These are phyloP conservation scores for Scopus umbretta DNA, from an alignment of 2,113 vertebrate species.

Conservation along the genomic window DNA sequence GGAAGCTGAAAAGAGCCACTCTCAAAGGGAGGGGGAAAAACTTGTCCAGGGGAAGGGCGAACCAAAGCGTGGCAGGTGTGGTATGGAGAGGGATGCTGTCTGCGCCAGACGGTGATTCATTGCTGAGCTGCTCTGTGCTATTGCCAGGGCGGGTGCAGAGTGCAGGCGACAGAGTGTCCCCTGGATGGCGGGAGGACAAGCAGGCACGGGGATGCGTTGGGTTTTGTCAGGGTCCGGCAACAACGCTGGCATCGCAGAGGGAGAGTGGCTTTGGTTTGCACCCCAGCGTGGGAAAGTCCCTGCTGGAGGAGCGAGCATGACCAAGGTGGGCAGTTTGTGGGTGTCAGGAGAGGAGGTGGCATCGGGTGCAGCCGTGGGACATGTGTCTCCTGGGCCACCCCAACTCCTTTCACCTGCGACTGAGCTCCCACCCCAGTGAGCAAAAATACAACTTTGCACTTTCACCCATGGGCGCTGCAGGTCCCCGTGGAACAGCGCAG, in stretches of 20 bases:
- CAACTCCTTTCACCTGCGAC: too few species aligned
- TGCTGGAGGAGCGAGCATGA: not conserved
- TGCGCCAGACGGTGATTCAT: slow-evolving; percentile 30
- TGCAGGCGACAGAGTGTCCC: not conserved
- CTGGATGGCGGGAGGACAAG: not conserved
- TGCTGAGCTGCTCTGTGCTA: not conserved
- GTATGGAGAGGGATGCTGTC: slow-evolving; percentile 65
- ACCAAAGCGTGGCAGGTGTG: slow-evolving; percentile 79
- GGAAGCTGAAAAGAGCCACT: slow-evolving; percentile 71
- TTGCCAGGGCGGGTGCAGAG: rapidly evolving
- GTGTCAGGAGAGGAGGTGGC: not conserved
- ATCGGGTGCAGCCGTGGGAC: rapidly evolving
- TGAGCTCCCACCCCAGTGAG: not conserved
- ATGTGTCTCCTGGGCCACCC: rapidly evolving
- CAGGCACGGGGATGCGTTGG: rapidly evolving
- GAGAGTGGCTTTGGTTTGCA: not conserved
- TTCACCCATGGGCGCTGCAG: not conserved
- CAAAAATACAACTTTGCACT: not conserved
- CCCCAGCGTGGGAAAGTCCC: not conserved
- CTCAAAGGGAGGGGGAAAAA: slow-evolving; percentile 56
- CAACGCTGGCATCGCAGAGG: rapidly evolving
- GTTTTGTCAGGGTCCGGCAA: rapidly evolving
- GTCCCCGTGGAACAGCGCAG: rapidly evolving
- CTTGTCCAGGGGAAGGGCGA: slow-evolving; percentile 72
- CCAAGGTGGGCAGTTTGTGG: rapidly evolving